Evolutionary conservation across 2,888 invertebrate species (phyloP).

Genomic region (Morpho achilles): DNA sequence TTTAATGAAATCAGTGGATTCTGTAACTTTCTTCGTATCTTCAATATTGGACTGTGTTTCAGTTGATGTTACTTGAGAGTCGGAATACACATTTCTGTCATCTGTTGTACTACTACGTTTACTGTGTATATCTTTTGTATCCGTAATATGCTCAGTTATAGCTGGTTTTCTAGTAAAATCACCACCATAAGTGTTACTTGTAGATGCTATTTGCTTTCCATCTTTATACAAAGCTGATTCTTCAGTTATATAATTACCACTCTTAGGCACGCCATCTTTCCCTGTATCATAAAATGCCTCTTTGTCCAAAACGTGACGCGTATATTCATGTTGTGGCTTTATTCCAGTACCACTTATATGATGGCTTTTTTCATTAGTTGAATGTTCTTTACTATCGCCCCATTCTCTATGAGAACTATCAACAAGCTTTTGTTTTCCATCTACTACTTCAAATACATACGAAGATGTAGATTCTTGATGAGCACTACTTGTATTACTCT

Average conservation of each 20-base stretch:
- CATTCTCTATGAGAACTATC: slow-evolving; percentile 80
- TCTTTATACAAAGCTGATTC: slow-evolving; percentile 64
- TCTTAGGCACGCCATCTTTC: slow-evolving; percentile 74
- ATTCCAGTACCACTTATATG: slow-evolving; percentile 76
- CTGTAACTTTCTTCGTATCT: slow-evolving; percentile 48
- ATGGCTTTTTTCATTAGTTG: slow-evolving; percentile 75
- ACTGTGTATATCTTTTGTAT: slow-evolving; percentile 46
- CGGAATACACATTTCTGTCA: slow-evolving; percentile 42
- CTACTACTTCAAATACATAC: slow-evolving; percentile 81
- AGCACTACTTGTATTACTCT: slow-evolving; percentile 78
- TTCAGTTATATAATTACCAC: slow-evolving; percentile 59
- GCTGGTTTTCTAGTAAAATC: slow-evolving; percentile 67
- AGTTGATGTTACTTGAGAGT: slow-evolving; percentile 44
- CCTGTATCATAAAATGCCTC: slow-evolving; percentile 79
- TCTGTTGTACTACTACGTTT: slow-evolving; percentile 45
- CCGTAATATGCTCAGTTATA: slow-evolving; percentile 54
- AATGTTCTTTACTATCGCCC: slow-evolving; percentile 72
- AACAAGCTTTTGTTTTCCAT: slow-evolving; percentile 80
- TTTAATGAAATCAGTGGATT: slow-evolving; percentile 59
- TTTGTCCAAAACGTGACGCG: slow-evolving; percentile 74
- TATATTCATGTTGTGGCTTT: slow-evolving; percentile 78
- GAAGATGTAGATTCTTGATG: slow-evolving; percentile 81
- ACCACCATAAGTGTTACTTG: slow-evolving; percentile 63
- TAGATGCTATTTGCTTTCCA: slow-evolving; percentile 68
- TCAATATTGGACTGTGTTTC: slow-evolving; percentile 44